phyloP scores from a whole-genome alignment of 2,113 vertebrate species.

The Eudyptes chrysolophus region DNA sequence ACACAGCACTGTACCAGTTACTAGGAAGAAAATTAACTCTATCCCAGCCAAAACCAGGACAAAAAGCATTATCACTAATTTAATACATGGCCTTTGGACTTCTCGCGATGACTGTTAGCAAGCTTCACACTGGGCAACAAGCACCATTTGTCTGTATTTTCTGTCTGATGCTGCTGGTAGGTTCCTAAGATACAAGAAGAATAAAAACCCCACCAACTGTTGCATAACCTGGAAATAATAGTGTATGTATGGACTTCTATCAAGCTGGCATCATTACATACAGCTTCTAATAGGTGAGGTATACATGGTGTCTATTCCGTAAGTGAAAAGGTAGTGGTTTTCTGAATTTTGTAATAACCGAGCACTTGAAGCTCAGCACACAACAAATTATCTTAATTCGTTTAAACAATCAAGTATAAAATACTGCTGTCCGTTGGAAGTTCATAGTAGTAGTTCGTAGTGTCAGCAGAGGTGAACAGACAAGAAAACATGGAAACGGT shows the following conservation, averaged over 20 bases:
- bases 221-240: background rate
- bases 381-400: background rate
- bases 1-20: no score
- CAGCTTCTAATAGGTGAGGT: background rate
- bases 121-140: background rate
- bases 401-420: background rate
- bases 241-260: background rate
- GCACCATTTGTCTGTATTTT: background rate
- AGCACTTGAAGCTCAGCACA: background rate
- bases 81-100: background rate
- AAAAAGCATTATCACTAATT: background rate
- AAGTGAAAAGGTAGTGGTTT: background rate
- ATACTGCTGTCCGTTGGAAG: background rate
- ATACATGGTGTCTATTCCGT: background rate
- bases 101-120: rapidly evolving
- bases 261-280: background rate
- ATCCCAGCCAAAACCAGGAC: no score
- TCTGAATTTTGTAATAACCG: background rate
- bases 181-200: background rate
- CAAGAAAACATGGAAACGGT: background rate
- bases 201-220: background rate
- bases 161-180: background rate
- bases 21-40: no score
- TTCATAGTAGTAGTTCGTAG: background rate
- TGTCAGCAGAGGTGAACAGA: background rate